Conservation (phyloP, 2,797 vertebrate species). For the Choloepus didactylus region DNA sequence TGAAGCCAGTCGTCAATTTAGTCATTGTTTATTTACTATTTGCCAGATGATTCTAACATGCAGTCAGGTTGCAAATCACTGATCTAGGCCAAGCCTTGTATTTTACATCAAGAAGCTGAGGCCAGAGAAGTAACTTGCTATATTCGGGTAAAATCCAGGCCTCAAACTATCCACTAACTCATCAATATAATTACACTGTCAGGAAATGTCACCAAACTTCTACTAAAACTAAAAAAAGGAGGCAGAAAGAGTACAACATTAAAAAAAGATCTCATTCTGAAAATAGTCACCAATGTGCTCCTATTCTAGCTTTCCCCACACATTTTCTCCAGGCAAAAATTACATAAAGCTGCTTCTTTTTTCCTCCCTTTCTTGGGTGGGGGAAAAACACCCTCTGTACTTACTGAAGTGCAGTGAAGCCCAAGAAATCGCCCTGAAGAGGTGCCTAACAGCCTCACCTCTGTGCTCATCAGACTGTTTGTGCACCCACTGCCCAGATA, state of each 20-base stretch:
- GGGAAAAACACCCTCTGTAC: neutral
- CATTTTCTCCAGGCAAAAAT: conserved; percentile 42
- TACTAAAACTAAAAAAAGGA: neutral
- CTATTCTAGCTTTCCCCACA: neutral
- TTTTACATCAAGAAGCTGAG: neutral
- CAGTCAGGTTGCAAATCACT: neutral
- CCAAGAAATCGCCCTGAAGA: conserved; percentile 72
- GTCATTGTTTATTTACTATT: neutral
- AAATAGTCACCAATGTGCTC: conserved; percentile 30
- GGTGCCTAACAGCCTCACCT: conserved; percentile 35
- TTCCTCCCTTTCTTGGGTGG: neutral
- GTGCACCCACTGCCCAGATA: conserved; percentile 6
- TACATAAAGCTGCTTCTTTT: neutral
- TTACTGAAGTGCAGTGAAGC: conserved; percentile 75
- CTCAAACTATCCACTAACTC: neutral
- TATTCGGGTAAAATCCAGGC: neutral
- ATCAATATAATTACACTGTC: conserved; percentile 20
- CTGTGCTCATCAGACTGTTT: neutral
- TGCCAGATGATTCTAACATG: neutral
- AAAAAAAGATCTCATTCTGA: conserved; percentile 9
- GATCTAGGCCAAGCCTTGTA: neutral
- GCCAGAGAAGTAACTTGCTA: neutral
- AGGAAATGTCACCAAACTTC: conserved; percentile 41
- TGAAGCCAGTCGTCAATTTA: neutral
- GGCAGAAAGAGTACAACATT: neutral